Base-by-base conservation (phyloP, 2,113 vertebrate species). In the Rostratula benghalensis region DNA sequence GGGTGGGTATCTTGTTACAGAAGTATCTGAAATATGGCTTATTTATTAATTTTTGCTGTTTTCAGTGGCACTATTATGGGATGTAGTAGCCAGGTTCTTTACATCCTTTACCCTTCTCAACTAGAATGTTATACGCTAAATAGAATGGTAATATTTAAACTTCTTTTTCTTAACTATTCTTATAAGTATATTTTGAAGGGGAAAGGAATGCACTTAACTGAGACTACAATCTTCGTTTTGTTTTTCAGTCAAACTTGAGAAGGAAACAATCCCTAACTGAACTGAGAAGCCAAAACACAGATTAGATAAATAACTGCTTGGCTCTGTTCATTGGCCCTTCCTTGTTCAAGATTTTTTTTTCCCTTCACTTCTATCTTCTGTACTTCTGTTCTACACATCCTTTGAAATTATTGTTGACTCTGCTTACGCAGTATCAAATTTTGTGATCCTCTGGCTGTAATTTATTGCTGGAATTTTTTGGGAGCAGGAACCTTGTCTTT, bases 141-240 rank as follows among this genome's bases (percentile, higher is more conserved):
- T 35, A 50, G 37, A 64, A 68, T 39, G 7, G 14, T 43, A 60
- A 22, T 77, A 65, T 53, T 53, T 90, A 53, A 83, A 64, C 3
- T 45, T 25, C 25, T 3, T 10, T 81, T 75, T 45, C 35, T 64
- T 61, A 51, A 31, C 3, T 90, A 65, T 25, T 51, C 17, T 27
- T 22, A 30, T 22, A 83, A 23, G 3, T 31, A 2, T 22, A 70
- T 87, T 93, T 80, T 57, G 12, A 27, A 71, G 12, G 21, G 14
- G 7, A 45, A 43, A 41, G 33, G 33, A 61, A 16, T 11, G 0
- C 1, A 2, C 3, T 11, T 22, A 79, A 59, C 2, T 31, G 17
- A 77, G 3, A 10, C 37, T 11, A 25, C 56, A 22, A 53, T 18
- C 8, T 35, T 69, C 1, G 12, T 69, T 80, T 91, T 73, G 7